Conservation (phyloP, 2,113 vertebrate genomes). For the Muntiacus muntjak region DNA sequence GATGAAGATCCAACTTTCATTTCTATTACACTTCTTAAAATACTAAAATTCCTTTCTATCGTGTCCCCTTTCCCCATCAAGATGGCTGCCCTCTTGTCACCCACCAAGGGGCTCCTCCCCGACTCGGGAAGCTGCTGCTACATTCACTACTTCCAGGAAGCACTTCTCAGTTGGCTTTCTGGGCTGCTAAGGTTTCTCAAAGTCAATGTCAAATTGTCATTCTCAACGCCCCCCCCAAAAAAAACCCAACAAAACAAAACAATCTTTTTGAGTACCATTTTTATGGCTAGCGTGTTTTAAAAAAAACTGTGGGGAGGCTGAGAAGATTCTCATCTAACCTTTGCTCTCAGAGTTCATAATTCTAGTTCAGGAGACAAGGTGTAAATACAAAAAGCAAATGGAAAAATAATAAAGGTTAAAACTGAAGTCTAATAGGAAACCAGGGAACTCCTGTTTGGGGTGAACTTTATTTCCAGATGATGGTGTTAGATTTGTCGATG, state of each 20-base stretch:
- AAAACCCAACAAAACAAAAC: neutral
- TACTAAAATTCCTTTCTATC: neutral
- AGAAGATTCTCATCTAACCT: conserved; percentile 42
- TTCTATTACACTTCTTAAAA: neutral
- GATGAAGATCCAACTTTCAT: neutral
- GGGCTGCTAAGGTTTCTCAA: neutral
- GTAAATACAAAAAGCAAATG: neutral
- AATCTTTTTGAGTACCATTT: neutral
- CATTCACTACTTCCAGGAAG: neutral
- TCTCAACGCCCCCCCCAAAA: neutral
- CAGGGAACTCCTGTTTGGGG: neutral
- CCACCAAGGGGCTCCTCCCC: fast-evolving
- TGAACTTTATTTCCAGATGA: conserved; percentile 24
- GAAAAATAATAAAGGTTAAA: conserved; percentile 45
- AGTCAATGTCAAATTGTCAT: conserved; percentile 19
- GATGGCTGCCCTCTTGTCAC: neutral
- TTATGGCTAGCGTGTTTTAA: neutral
- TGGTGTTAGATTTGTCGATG: neutral
- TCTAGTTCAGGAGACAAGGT: conserved; percentile 14
- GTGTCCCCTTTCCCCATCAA: neutral
- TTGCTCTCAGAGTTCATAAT: conserved; percentile 32
- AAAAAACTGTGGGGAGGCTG: neutral
- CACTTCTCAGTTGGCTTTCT: neutral
- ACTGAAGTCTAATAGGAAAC: neutral
- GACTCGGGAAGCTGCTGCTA: neutral